Percentiles rank a stretch among this genome's conserved stretches.
Conservation (phyloP, 2,113 vertebrate genomes). For the Forbesichthys papilliferus region DNA sequence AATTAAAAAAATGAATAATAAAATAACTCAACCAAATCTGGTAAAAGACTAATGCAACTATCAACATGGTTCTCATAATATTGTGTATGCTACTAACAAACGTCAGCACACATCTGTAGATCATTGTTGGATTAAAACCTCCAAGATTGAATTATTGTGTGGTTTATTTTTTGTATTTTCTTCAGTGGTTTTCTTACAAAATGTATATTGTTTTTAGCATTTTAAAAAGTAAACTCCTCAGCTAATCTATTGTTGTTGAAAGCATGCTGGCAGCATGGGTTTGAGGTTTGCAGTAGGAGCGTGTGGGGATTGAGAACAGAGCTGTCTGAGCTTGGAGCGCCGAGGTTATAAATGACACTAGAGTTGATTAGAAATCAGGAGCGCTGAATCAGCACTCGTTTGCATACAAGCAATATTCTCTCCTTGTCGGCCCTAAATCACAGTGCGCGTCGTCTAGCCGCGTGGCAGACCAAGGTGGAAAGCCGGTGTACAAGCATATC, state of each 20-base stretch:
- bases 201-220: conserved; percentile 13
- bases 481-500: conserved; percentile 51
- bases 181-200: not conserved
- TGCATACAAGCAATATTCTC: conserved; percentile 82
- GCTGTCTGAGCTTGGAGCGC: conserved; percentile 62
- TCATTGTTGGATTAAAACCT: no score
- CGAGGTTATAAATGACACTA: conserved; percentile 70
- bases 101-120: no score
- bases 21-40: no score
- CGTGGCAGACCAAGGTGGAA: conserved; percentile 38
- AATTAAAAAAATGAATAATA: no score
- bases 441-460: conserved; percentile 44
- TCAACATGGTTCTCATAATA: no score
- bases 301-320: conserved; percentile 24
- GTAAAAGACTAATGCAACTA: not conserved
- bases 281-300: not conserved
- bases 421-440: conserved; percentile 70
- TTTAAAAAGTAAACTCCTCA: not conserved
- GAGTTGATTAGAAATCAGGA: conserved; percentile 76
- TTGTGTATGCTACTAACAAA: no score
- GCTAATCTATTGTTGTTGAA: conserved; percentile 4
- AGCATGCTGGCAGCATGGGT: conserved; percentile 3
- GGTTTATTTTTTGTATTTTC: not conserved
- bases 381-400: conserved; percentile 81
- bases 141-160: no score